Percentiles rank a stretch among this genome's conserved stretches.
Conservation (phyloP, 1,140 invertebrate genomes). For the Philopotamus ludificatus region DNA sequence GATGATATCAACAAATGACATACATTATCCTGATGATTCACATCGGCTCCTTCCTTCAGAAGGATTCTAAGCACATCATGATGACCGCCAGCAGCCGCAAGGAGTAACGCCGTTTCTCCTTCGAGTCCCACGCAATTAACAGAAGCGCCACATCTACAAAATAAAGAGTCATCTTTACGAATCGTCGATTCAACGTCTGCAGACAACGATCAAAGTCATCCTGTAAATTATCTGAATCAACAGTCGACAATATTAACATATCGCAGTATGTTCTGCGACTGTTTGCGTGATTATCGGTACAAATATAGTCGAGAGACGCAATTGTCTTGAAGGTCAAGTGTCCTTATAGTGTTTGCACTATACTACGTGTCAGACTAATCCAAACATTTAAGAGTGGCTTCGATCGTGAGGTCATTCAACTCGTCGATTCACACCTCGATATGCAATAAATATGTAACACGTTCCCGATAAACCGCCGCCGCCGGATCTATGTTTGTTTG, state of each 20-base stretch:
- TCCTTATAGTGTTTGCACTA: no score
- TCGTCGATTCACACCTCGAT: no score
- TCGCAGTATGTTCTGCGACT: background rate
- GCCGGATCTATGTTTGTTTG: no score
- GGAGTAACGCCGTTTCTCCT: constrained; percentile 81
- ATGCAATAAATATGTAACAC: no score
- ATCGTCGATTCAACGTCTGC: background rate
- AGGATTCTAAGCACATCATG: constrained; percentile 81
- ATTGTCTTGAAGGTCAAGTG: no score
- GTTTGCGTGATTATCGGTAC: background rate
- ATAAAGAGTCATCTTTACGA: background rate
- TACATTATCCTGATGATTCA: constrained; percentile 81
- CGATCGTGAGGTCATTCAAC: no score
- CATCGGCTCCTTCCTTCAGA: constrained; percentile 71
- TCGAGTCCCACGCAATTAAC: constrained; percentile 69
- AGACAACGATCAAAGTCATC: no score
- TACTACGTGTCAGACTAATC: no score
- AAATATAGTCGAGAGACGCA: no score
- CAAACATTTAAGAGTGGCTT: no score
- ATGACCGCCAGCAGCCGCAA: constrained; percentile 84
- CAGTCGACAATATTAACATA: background rate
- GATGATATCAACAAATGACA: no score
- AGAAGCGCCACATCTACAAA: constrained; percentile 63
- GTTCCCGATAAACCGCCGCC: no score
- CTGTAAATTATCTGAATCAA: background rate